phyloP scores from a whole-genome alignment of 2,113 vertebrate genomes.

The Merops nubicus region DNA sequence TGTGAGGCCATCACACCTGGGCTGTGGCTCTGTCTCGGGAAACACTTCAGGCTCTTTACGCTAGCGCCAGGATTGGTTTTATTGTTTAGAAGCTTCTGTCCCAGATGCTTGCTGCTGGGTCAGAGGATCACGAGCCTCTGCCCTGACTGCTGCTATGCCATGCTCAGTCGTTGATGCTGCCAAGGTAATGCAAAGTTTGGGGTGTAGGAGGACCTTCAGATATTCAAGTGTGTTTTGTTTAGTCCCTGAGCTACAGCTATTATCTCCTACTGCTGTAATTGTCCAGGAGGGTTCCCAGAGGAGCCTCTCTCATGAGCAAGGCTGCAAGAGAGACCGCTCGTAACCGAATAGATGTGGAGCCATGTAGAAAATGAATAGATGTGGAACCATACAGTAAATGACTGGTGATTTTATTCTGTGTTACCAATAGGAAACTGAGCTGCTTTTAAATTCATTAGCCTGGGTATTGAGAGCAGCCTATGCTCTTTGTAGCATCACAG shows the following conservation, averaged over 20 bases:
- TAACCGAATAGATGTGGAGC: not conserved
- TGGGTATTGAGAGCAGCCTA: not conserved
- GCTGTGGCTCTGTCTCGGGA: not conserved
- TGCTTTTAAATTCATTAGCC: not conserved
- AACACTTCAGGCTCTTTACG: not conserved
- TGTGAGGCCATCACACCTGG: not conserved
- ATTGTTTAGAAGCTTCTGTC: not conserved
- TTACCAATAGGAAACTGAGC: not conserved
- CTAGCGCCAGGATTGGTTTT: not conserved
- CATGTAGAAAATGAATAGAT: not conserved
- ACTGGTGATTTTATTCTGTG: not conserved
- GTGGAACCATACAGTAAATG: not conserved
- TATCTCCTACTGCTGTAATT: not conserved
- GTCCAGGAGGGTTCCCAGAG: not conserved
- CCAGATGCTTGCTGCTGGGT: not conserved
- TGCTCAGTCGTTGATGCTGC: not conserved
- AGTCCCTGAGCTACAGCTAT: not conserved
- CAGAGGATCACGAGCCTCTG: rapidly evolving
- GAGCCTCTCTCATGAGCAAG: not conserved
- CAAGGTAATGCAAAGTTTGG: not conserved
- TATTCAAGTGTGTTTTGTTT: not conserved
- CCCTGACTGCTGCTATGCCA: not conserved
- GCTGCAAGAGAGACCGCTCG: not conserved
- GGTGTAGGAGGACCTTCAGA: not conserved
- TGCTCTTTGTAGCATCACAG: not conserved